These are phyloP conservation scores for Galeruca laticollis DNA, from an alignment of 2,888 invertebrate genomes.

Conservation along the genomic window DNA sequence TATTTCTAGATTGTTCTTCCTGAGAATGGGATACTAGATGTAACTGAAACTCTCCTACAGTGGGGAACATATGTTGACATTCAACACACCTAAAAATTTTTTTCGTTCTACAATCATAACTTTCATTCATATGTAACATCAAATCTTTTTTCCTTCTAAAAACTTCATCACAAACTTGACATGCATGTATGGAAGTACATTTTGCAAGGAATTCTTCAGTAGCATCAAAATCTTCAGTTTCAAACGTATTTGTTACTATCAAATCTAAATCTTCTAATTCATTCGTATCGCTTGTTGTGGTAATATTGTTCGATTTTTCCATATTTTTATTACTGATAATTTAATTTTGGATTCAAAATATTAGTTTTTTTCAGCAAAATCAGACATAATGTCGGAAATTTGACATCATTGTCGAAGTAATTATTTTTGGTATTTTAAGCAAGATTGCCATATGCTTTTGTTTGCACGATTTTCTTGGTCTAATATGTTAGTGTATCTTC, in stretches of 20 bases:
- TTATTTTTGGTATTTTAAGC: conserved; percentile 19
- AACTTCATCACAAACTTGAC: conserved; percentile 31
- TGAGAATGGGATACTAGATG: conserved; percentile 30
- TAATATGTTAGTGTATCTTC: neutral
- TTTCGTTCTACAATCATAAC: conserved; percentile 31
- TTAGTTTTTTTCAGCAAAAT: conserved; percentile 32
- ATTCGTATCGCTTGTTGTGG: conserved; percentile 4
- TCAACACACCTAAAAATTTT: conserved; percentile 26
- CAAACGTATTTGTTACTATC: conserved; percentile 25
- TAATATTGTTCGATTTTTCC: conserved; percentile 11
- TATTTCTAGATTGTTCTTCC: conserved; percentile 15
- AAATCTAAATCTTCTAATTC: conserved; percentile 18
- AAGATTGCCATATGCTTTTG: conserved; percentile 4
- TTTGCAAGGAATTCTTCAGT: conserved; percentile 29
- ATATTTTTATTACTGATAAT: neutral
- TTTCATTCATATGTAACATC: conserved; percentile 26
- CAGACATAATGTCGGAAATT: conserved; percentile 34
- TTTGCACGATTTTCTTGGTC: neutral
- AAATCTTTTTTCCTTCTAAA: conserved; percentile 23
- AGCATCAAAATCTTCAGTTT: conserved; percentile 33
- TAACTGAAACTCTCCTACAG: conserved; percentile 28
- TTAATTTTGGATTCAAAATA: conserved; percentile 1
- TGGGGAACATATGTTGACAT: conserved; percentile 25
- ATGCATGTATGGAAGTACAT: conserved; percentile 29
- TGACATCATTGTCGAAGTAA: conserved; percentile 31